Conservation (phyloP, 2,797 vertebrate genomes). For the Mus caroli region DNA sequence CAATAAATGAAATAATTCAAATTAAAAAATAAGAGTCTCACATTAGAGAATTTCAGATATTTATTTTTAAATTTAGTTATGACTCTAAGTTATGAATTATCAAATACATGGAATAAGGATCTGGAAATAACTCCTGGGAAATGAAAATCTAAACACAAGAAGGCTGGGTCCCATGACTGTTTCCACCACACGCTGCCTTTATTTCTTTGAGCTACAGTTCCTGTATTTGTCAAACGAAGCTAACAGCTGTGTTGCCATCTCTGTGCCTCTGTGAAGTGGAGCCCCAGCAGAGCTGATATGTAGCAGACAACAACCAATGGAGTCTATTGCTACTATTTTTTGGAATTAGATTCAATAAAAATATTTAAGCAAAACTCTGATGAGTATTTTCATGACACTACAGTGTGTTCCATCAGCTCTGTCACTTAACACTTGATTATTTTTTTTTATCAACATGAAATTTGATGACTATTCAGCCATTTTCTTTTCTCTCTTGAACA, state of each 20-base stretch:
- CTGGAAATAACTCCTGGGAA: background rate
- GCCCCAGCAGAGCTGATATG: background rate
- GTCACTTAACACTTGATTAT: background rate
- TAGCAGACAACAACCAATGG: background rate
- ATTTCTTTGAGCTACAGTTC: constrained; percentile 7
- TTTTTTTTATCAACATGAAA: background rate
- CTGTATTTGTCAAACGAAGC: background rate
- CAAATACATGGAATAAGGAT: background rate
- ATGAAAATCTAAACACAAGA: background rate
- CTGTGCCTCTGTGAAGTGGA: background rate
- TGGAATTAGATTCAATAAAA: constrained; percentile 55
- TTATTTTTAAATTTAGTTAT: background rate
- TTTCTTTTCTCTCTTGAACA: background rate
- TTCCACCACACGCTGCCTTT: background rate
- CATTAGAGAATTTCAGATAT: background rate
- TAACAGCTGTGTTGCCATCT: background rate
- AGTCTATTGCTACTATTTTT: background rate
- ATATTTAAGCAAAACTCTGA: constrained; percentile 30
- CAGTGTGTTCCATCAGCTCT: background rate
- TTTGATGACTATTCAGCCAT: background rate
- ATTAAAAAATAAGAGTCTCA: background rate
- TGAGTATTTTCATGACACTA: constrained; percentile 8
- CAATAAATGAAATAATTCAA: background rate
- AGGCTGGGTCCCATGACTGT: background rate
- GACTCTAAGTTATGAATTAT: background rate